A percentile compares a stretch with the other conserved stretches of the same genome.
Evolutionary conservation across 2,888 invertebrate species (phyloP).

Genomic region (Lepidocyrtinus sp.): DNA sequence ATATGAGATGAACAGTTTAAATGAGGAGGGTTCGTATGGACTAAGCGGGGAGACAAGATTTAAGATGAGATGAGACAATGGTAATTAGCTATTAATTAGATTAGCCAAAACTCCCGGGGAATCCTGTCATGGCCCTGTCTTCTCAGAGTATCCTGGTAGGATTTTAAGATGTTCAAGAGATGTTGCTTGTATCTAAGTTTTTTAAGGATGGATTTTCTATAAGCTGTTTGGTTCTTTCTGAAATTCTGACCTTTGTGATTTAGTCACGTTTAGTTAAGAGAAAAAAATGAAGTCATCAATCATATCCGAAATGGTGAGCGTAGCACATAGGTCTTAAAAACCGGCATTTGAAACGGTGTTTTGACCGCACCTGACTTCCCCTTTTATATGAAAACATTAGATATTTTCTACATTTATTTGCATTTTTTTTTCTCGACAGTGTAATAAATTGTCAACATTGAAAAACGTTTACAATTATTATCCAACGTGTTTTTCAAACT

Average conservation of each 20-base stretch:
- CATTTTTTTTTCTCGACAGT: not conserved
- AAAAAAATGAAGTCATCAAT: conserved; percentile 53
- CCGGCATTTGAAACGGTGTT: conserved; percentile 45
- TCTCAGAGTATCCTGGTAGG: conserved; percentile 6
- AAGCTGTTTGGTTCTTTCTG: no score
- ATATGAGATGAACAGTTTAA: no score
- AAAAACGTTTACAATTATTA: not conserved
- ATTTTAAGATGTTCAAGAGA: not conserved
- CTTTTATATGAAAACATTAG: conserved; percentile 30
- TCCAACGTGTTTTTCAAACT: conserved; percentile 12
- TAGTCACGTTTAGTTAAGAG: not conserved
- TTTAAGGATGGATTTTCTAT: no score
- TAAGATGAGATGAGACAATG: not conserved
- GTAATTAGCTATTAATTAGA: conserved; percentile 18
- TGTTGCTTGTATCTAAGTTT: no score
- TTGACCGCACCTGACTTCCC: conserved; percentile 54
- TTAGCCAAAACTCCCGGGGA: not conserved
- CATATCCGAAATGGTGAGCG: conserved; percentile 13
- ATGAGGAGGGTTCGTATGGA: no score
- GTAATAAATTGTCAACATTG: conserved; percentile 16
- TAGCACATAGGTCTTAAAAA: not conserved
- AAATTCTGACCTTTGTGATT: not conserved
- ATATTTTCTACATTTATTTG: not conserved
- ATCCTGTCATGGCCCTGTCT: no score
- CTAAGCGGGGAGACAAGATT: no score